Evolutionary conservation across 2,797 vertebrate genomes (phyloP).

Genomic region (Muraenolepis orangiensis): DNA sequence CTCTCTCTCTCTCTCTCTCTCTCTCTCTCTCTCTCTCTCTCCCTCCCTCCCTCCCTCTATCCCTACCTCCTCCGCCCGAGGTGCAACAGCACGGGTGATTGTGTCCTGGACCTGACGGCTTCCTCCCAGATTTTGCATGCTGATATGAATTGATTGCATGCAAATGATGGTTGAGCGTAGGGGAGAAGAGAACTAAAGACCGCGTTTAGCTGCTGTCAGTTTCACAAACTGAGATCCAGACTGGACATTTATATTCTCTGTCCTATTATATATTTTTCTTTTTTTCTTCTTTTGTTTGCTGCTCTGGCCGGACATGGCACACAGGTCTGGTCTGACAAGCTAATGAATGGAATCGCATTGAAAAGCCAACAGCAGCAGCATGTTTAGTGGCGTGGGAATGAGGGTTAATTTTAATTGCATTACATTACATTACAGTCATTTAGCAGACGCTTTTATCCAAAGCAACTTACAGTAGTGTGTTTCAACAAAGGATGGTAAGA

Average conservation of each 20-base stretch:
- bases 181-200: conserved; percentile 63
- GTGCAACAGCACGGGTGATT: too few relatives aligned
- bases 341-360: conserved; percentile 51
- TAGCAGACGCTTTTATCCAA: too few relatives aligned
- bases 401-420: conserved; percentile 47
- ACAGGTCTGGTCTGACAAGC: conserved; percentile 5
- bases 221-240: conserved; percentile 59
- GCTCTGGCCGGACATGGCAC: conserved; percentile 32
- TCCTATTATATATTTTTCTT: conserved; percentile 30
- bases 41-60: too few relatives aligned
- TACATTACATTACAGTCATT: too few relatives aligned
- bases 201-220: too few relatives aligned
- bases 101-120: conserved; percentile 30
- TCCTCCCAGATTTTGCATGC: conserved; percentile 62
- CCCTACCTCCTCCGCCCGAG: too few relatives aligned
- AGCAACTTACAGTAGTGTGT: too few relatives aligned
- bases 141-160: conserved; percentile 77
- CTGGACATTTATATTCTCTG: conserved; percentile 49
- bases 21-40: too few relatives aligned
- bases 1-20: too few relatives aligned
- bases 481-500: too few relatives aligned
- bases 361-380: conserved; percentile 42
- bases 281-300: neutral
- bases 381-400: conserved; percentile 49
- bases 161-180: conserved; percentile 62